Base-by-base conservation (phyloP, 2,797 vertebrate species). In the Enteromius mattozi region DNA sequence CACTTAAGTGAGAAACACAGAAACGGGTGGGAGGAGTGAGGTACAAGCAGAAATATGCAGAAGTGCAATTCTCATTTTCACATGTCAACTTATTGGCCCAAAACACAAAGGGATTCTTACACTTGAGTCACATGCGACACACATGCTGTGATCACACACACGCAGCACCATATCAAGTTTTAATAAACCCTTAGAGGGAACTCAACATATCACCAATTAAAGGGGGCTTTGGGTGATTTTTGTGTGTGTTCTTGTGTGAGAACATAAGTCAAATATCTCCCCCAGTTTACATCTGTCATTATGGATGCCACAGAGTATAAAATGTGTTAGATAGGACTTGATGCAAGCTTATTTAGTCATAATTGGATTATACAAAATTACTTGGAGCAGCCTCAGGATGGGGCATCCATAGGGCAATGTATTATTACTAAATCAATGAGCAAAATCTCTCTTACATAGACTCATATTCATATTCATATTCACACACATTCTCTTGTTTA, bases 51-150 rank as follows among this genome's bases (percentile, higher is more conserved):
- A 84, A 72, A 81, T 78, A 84, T 77, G 71, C 19, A 74, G 61
- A 84, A 51, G 78, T 88, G 81, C 42, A 74, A 84, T 78, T 80
- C 68, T 81, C 78, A 88, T 86, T 86, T 82, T 82, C 70, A 79
- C 82, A 45, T 61, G 40, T n/a, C 70, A 47, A 75, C 40, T 66
- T 49, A 59, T 35, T 66, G 35, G 71, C 81, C 45, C 35, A 81
- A 80, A 86, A 59, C 74, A 85, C 74, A 88, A 81, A 68, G 72
- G 72, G 61, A 30, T 66, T 33, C 16, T 66, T 66, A 66, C 63
- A 35, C 30, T 66, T 66, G 30, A 51, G 27, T 78, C 56, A 72
- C 63, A 59, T 30, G 21, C 77, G 19, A 61, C 13, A 59, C 49
- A 30, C 59, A 66, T 82, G 59, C 45, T 4, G 45, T 49, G 40